Conservation (phyloP, 2,797 vertebrate species). For the Florisuga fusca region DNA sequence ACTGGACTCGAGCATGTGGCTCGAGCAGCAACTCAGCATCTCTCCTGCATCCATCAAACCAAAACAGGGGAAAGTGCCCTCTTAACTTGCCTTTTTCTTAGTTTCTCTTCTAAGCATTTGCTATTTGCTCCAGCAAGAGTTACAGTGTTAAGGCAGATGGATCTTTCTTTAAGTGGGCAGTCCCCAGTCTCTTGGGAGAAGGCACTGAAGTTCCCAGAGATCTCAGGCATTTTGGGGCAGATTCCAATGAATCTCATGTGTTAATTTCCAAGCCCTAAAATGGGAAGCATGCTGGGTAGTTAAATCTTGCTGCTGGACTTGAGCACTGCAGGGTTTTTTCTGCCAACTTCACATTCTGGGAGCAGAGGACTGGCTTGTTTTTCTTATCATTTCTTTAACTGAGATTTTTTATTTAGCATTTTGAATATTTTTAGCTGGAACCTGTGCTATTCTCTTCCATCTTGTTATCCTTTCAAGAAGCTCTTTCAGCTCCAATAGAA, state of each 20-base stretch:
- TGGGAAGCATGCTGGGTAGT: background rate
- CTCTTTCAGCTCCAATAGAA: conserved; percentile 53
- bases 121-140: background rate
- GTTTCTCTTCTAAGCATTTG: background rate
- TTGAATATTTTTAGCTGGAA: conserved; percentile 60
- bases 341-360: conserved; percentile 12
- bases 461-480: conserved; percentile 60
- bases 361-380: conserved; percentile 18
- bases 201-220: background rate
- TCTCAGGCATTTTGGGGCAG: background rate
- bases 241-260: background rate
- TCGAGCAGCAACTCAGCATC: background rate
- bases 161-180: background rate
- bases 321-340: background rate
- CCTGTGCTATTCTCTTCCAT: conserved; percentile 46
- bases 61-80: background rate
- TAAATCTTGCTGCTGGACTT: background rate
- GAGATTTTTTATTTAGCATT: conserved; percentile 65
- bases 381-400: conserved; percentile 40
- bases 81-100: background rate
- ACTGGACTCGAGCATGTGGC: background rate
- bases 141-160: background rate
- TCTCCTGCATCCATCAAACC: background rate
- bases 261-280: background rate
- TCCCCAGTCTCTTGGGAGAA: background rate